Conservation (phyloP, 2,113 vertebrate genomes). For the Plecturocebus donacophilus region DNA sequence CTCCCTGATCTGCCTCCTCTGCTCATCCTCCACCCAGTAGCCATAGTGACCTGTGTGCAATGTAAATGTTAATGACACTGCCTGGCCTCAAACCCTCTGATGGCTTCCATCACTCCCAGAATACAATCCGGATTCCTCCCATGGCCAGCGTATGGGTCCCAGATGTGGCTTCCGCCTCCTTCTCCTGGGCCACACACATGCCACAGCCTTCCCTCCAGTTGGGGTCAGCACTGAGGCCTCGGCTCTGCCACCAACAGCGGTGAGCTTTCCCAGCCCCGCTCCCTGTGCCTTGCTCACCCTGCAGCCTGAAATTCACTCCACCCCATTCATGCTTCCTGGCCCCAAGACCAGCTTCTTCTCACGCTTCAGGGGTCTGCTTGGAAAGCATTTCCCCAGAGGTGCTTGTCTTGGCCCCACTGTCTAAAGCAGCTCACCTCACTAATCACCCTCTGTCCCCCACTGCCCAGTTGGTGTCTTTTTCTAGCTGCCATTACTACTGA, state of each 20-base stretch:
- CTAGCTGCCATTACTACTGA: neutral
- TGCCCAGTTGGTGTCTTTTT: neutral
- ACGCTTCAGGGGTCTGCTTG: neutral
- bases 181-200: accelerated
- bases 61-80: accelerated
- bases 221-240: too few relatives aligned
- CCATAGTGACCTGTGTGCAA: neutral
- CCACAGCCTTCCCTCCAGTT: accelerated
- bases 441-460: neutral
- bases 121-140: neutral
- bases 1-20: neutral
- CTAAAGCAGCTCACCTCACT: neutral
- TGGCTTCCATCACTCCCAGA: neutral
- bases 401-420: too few relatives aligned
- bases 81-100: too few relatives aligned
- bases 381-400: neutral
- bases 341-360: accelerated
- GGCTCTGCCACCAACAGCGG: accelerated
- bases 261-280: accelerated
- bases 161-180: neutral
- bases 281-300: too few relatives aligned
- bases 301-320: neutral
- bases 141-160: neutral
- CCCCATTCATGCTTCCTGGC: neutral
- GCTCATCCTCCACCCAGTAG: neutral